These are phyloP conservation scores for Eclectus roratus DNA, from an alignment of 2,113 vertebrate species.

Conservation along the genomic window DNA sequence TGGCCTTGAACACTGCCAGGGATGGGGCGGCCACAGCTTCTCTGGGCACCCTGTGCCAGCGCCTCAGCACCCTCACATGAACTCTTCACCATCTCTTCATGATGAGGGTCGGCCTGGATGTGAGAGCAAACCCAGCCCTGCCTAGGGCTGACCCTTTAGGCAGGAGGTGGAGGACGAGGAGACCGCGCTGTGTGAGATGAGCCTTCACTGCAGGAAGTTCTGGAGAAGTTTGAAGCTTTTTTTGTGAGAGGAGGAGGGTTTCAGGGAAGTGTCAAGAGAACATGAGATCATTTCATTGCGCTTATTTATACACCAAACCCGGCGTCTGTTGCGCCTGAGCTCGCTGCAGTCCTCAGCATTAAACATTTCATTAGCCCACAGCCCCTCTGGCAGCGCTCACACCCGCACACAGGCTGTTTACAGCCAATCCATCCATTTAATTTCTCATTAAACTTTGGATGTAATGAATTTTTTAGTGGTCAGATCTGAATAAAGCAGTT, in stretches of 20 bases:
- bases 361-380: constrained; percentile 65
- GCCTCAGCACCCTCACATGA: too few relatives aligned
- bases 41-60: too few relatives aligned
- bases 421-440: constrained; percentile 55
- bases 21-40: too few relatives aligned
- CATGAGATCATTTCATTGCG: constrained; percentile 39
- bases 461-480: constrained; percentile 64
- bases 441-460: constrained; percentile 64
- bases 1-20: too few relatives aligned
- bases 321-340: constrained; percentile 41
- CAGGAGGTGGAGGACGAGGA: background rate
- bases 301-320: constrained; percentile 54
- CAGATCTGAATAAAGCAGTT: constrained; percentile 45
- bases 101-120: background rate
- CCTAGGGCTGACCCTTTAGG: background rate
- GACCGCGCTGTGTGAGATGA: background rate
- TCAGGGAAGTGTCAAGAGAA: constrained; percentile 60
- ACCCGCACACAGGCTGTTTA: constrained; percentile 60
- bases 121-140: background rate
- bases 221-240: constrained; percentile 24
- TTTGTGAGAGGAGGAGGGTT: constrained; percentile 22
- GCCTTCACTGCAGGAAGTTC: background rate
- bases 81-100: too few relatives aligned
- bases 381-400: constrained; percentile 54
- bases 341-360: constrained; percentile 49